These are phyloP conservation scores for Martes flavigula DNA, from an alignment of 2,797 vertebrate genomes.

Conservation along the genomic window DNA sequence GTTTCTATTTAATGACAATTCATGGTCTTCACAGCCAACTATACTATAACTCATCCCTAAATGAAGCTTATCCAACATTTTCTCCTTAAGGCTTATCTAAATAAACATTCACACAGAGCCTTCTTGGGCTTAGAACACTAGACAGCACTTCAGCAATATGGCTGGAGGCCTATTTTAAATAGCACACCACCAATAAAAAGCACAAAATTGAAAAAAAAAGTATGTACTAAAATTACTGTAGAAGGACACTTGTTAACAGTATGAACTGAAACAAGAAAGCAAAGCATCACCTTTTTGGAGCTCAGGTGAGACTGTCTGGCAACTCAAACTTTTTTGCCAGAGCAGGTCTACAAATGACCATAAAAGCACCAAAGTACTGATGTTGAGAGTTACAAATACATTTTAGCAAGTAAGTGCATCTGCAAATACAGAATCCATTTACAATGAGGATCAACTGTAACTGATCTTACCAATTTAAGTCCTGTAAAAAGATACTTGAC, in stretches of 20 bases:
- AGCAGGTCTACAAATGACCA: not conserved
- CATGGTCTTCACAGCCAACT: not conserved
- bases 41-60: not conserved
- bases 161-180: not conserved
- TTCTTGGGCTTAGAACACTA: not conserved
- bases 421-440: not conserved
- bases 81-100: not conserved
- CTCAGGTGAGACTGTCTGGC: not conserved
- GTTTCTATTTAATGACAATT: not conserved
- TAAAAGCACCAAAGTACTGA: not conserved
- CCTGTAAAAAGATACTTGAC: conserved; percentile 99
- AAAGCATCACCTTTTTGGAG: not conserved
- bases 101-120: not conserved
- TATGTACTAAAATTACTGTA: not conserved
- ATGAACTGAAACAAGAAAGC: not conserved
- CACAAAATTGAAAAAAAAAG: not conserved
- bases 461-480: conserved; percentile 92
- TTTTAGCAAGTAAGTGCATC: not conserved
- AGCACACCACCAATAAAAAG: not conserved
- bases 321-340: not conserved
- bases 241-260: not conserved
- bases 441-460: not conserved
- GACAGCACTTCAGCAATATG: not conserved
- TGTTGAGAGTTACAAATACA: not conserved
- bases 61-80: not conserved